A percentile compares a stretch with the other conserved stretches of the same genome.
phyloP scores from a whole-genome alignment of 2,888 invertebrate genomes.

The Galerucella pusilla region DNA sequence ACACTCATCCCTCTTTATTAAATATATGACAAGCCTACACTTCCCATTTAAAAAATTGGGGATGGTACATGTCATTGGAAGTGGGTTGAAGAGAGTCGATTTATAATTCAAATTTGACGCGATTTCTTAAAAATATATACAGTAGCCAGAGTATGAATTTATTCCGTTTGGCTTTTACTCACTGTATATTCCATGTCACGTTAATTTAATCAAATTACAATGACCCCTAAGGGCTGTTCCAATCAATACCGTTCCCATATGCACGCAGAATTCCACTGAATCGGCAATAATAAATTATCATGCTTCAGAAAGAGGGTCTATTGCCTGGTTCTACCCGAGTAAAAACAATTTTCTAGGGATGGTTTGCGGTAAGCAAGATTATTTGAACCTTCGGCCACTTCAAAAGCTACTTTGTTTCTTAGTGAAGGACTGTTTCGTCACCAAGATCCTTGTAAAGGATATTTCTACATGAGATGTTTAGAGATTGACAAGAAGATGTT shows the following conservation, averaged over 20 bases:
- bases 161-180: no score
- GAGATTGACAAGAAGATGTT: slow-evolving; percentile 25
- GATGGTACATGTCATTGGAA: no score
- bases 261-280: neutral
- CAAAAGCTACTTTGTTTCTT: slow-evolving; percentile 47
- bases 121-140: no score
- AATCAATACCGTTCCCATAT: neutral
- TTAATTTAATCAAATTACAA: slow-evolving; percentile 2
- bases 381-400: slow-evolving; percentile 50
- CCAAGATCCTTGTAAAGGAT: slow-evolving; percentile 21
- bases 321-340: slow-evolving; percentile 36
- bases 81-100: no score
- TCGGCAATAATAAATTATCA: slow-evolving; percentile 14
- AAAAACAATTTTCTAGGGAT: slow-evolving; percentile 41
- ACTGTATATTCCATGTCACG: neutral
- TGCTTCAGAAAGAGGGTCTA: neutral
- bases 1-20: no score
- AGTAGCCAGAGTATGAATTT: no score
- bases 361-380: slow-evolving; percentile 26
- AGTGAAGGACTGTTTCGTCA: slow-evolving; percentile 34
- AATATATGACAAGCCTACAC: no score
- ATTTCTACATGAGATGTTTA: slow-evolving; percentile 30
- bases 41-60: no score
- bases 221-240: neutral
- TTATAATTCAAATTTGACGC: no score